Percentiles rank a stretch among this genome's conserved stretches.
phyloP scores from a whole-genome alignment of 2,888 invertebrate species.

The Erebia aethiops region DNA sequence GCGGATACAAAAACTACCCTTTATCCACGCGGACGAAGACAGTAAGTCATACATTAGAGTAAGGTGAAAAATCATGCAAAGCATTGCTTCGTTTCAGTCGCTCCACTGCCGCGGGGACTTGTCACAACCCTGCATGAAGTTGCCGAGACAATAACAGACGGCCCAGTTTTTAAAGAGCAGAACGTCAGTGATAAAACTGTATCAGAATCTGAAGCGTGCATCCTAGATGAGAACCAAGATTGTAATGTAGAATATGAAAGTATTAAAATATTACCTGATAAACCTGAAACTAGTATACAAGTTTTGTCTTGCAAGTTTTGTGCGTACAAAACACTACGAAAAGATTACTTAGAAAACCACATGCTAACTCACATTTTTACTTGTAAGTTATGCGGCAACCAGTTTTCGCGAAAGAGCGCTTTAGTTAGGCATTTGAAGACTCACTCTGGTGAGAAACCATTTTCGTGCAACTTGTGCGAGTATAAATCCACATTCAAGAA shows the following conservation, averaged over 20 bases:
- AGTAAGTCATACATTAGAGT: no score
- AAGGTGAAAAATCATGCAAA: no score
- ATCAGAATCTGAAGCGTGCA: no score
- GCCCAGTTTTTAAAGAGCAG: neutral
- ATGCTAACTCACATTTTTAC: no score
- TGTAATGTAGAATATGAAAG: neutral
- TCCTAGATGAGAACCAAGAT: no score
- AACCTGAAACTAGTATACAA: no score
- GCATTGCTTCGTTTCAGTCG: constrained; percentile 10
- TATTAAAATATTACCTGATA: neutral
- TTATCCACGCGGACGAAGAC: no score
- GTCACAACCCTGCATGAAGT: neutral
- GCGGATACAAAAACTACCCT: no score
- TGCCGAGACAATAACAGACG: neutral
- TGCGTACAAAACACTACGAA: no score
- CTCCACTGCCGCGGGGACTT: neutral
- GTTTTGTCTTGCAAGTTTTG: no score
- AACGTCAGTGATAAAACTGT: neutral
- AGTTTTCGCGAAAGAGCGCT: neutral
- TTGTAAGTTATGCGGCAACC: neutral
- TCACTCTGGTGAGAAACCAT: neutral
- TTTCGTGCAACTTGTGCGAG: neutral
- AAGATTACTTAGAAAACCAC: no score
- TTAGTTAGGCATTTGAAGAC: neutral
- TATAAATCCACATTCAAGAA: neutral